Percentiles rank a stretch among this genome's conserved stretches.
Conservation (phyloP, 1,140 invertebrate species). For the Subanguina moxae region DNA sequence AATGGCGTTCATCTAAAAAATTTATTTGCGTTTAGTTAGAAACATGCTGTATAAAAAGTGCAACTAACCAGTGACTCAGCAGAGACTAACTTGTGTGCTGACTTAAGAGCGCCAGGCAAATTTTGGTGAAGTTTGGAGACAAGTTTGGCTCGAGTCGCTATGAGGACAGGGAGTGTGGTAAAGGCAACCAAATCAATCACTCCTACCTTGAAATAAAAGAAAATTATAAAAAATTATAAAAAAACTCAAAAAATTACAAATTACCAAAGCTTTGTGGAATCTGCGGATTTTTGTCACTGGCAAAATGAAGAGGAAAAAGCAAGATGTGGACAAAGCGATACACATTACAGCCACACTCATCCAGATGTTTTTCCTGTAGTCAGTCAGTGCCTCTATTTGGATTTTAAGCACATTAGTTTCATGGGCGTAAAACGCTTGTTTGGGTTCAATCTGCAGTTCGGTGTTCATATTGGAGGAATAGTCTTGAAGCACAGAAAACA, state of each 20-base stretch:
- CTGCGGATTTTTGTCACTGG: slow-evolving; percentile 27
- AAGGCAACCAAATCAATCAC: slow-evolving; percentile 42
- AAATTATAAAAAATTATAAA: not conserved
- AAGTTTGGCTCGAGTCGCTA: slow-evolving; percentile 22
- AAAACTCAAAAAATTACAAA: not conserved
- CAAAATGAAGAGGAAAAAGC: slow-evolving; percentile 50
- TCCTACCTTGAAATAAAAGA: slow-evolving; percentile 19
- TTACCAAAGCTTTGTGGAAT: slow-evolving; percentile 23
- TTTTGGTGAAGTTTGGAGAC: slow-evolving; percentile 22
- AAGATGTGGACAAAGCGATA: slow-evolving; percentile 47
- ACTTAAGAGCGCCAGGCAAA: slow-evolving; percentile 14
- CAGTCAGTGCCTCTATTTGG: slow-evolving; percentile 32
- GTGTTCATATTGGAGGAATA: slow-evolving; percentile 28
- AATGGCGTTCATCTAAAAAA: slow-evolving; percentile 28
- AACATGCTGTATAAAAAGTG: not conserved
- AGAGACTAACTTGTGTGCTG: slow-evolving; percentile 32
- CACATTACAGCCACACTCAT: slow-evolving; percentile 57
- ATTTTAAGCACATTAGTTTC: slow-evolving; percentile 6
- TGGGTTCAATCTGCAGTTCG: slow-evolving; percentile 5
- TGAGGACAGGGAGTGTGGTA: slow-evolving; percentile 28
- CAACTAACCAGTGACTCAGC: slow-evolving; percentile 28
- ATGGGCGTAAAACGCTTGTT: not conserved
- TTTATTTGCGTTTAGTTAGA: not conserved
- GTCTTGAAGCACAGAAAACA: slow-evolving; percentile 38
- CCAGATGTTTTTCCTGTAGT: slow-evolving; percentile 57